A percentile compares a stretch with the other conserved stretches of the same genome.
Evolutionary conservation across 2,113 vertebrate genomes (phyloP).

Genomic region (Hippolais icterina): DNA sequence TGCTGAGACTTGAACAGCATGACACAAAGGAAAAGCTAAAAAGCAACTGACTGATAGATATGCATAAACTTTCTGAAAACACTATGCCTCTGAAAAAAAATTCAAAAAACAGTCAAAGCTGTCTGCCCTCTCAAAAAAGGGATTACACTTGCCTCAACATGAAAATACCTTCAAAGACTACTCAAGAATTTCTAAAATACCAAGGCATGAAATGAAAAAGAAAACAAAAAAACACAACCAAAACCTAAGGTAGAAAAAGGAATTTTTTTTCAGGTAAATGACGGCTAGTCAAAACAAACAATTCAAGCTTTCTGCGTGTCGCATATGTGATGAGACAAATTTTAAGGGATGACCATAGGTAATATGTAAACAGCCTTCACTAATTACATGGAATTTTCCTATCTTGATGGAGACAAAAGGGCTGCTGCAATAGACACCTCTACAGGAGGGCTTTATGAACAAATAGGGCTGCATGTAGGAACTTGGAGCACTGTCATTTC

Average conservation of each 20-base stretch:
- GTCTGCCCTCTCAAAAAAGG: not conserved
- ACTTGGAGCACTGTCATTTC: not conserved
- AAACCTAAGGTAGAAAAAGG: not conserved
- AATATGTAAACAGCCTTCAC: not conserved
- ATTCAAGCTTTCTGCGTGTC: not conserved
- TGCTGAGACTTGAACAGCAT: conserved; percentile 39
- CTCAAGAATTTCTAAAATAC: conserved; percentile 44
- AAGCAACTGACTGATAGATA: not conserved
- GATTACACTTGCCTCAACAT: conserved; percentile 50
- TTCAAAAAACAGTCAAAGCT: not conserved
- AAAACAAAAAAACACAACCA: not conserved
- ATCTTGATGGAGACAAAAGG: conserved; percentile 32
- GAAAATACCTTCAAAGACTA: conserved; percentile 49
- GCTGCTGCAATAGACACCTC: not conserved
- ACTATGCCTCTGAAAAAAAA: not conserved
- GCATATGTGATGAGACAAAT: not conserved
- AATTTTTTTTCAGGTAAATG: not conserved
- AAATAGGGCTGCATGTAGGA: not conserved
- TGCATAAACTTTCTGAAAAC: not conserved
- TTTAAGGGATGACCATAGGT: not conserved
- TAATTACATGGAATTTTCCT: not conserved
- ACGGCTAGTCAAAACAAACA: conserved; percentile 19
- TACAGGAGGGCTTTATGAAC: not conserved
- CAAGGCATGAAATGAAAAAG: not conserved
- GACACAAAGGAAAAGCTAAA: not conserved